Conservation (phyloP, 2,113 vertebrate genomes). For the Thermophis baileyi region DNA sequence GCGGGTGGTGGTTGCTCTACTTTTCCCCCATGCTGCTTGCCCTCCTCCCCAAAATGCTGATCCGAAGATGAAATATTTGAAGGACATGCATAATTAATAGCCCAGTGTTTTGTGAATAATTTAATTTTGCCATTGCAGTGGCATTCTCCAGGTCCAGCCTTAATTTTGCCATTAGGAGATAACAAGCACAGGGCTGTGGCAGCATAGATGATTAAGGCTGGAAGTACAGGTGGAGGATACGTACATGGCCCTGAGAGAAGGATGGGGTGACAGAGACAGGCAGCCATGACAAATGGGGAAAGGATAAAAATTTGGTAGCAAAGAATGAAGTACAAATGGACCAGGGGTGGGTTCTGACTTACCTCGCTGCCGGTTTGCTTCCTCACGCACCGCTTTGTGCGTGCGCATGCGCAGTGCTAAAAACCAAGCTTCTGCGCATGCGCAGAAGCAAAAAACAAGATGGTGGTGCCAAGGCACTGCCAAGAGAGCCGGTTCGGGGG, state of each 20-base stretch:
- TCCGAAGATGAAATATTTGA: conserved; percentile 49
- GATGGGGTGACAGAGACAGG: neutral
- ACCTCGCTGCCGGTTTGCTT: too few relatives aligned
- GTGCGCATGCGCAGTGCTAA: too few relatives aligned
- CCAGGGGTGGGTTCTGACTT: too few relatives aligned
- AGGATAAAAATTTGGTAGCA: neutral
- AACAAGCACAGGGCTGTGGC: neutral
- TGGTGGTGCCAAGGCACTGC: too few relatives aligned
- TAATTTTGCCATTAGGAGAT: conserved; percentile 55
- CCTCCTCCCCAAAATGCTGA: neutral
- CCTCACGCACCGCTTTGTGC: too few relatives aligned
- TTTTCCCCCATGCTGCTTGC: neutral
- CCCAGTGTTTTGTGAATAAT: conserved; percentile 41
- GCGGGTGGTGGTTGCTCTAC: neutral
- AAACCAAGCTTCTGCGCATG: too few relatives aligned
- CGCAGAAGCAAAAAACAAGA: too few relatives aligned
- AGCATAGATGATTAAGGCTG: conserved; percentile 38
- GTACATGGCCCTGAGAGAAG: neutral
- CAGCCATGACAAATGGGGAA: neutral
- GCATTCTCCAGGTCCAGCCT: conserved; percentile 46
- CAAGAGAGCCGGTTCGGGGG: too few relatives aligned
- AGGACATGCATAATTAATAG: conserved; percentile 53
- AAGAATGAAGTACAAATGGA: neutral
- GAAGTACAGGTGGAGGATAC: neutral
- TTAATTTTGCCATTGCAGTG: conserved; percentile 35